Percentiles rank a stretch among this genome's conserved stretches.
Conservation (phyloP, 2,888 invertebrate genomes). For the Phlogophora meticulosa region DNA sequence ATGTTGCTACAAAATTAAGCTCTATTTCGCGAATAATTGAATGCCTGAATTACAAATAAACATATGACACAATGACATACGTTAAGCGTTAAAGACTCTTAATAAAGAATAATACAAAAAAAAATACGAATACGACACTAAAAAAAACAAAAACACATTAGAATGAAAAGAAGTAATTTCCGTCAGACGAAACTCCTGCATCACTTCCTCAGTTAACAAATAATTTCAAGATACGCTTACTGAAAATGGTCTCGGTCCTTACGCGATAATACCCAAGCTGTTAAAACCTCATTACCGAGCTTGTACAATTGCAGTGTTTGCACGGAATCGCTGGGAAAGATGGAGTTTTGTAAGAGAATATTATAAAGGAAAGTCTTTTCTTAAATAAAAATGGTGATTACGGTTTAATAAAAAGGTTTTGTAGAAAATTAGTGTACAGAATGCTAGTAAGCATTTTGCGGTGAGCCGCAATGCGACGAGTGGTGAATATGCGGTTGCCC, state of each 20-base stretch:
- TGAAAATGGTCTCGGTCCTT: slow-evolving; percentile 26
- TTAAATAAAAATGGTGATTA: neutral
- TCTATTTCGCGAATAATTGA: too few relatives aligned
- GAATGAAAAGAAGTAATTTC: neutral
- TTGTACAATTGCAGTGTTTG: slow-evolving; percentile 42
- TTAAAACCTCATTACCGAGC: slow-evolving; percentile 48
- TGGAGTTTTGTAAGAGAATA: neutral
- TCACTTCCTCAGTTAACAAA: slow-evolving; percentile 31
- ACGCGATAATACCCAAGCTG: slow-evolving; percentile 37
- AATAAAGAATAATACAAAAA: too few relatives aligned
- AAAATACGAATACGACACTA: too few relatives aligned
- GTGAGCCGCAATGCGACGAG: neutral
- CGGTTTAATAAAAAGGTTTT: neutral
- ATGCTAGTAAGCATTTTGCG: neutral
- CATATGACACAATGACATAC: too few relatives aligned
- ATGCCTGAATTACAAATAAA: too few relatives aligned
- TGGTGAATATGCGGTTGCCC: neutral
- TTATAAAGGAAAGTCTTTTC: neutral
- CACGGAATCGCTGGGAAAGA: slow-evolving; percentile 5
- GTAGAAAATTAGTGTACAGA: neutral
- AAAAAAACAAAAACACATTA: too few relatives aligned
- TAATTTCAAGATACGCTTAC: slow-evolving; percentile 32
- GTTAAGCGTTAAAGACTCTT: too few relatives aligned
- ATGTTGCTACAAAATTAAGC: too few relatives aligned
- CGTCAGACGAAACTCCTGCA: slow-evolving; percentile 11